phyloP scores from a whole-genome alignment of 2,797 vertebrate genomes.

The Tiaroga cobitis region DNA sequence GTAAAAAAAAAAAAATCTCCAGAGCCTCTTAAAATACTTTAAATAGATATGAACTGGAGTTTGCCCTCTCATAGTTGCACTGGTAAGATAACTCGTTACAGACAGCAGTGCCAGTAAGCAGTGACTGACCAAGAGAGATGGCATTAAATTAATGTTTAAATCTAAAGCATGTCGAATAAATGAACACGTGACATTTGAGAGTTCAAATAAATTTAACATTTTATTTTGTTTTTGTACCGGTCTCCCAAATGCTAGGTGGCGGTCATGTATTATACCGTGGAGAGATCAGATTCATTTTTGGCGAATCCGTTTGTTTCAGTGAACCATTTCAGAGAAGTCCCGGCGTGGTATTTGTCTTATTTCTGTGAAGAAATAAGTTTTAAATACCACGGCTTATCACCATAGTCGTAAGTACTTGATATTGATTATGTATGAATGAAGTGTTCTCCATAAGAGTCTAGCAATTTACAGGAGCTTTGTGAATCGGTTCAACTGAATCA shows the following conservation, averaged over 20 bases:
- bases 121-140: not conserved
- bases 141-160: not conserved
- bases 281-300: not conserved
- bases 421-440: too few relatives aligned
- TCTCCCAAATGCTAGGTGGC: conserved; percentile 37
- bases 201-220: not conserved
- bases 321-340: not conserved
- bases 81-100: not conserved
- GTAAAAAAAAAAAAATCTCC: too few relatives aligned
- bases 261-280: too few relatives aligned
- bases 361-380: not conserved
- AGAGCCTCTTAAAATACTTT: too few relatives aligned
- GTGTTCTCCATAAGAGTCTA: not conserved
- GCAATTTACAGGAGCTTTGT: not conserved
- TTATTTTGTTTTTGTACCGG: not conserved
- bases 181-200: not conserved
- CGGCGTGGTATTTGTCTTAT: not conserved
- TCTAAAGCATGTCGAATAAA: not conserved
- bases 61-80: not conserved
- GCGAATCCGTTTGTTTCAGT: not conserved
- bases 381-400: not conserved
- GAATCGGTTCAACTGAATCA: not conserved
- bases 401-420: not conserved
- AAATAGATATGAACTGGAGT: not conserved
- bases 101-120: not conserved